Conservation (phyloP, 2,888 invertebrate species). For the Theodoxus fluviatilis region DNA sequence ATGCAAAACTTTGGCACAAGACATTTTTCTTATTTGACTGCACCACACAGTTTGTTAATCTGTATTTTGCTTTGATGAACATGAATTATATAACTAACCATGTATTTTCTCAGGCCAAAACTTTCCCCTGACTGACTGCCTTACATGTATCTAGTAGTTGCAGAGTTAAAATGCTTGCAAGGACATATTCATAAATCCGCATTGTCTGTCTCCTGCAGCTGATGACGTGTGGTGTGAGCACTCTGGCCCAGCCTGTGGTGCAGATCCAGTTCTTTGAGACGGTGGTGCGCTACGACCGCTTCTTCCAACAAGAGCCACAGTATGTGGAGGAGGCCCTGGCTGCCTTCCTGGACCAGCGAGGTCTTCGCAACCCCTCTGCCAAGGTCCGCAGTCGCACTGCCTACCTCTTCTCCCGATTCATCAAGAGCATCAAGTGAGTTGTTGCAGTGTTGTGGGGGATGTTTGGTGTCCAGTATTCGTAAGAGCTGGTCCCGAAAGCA, state of each 20-base stretch:
- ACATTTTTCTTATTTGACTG: too few species aligned
- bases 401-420: conserved; percentile 70
- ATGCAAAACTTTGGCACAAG: too few species aligned
- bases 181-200: not conserved
- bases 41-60: too few species aligned
- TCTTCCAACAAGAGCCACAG: conserved; percentile 67
- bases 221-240: conserved; percentile 67
- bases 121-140: too few species aligned
- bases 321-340: conserved; percentile 67
- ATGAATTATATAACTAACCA: too few species aligned
- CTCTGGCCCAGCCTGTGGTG: conserved; percentile 67
- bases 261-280: conserved; percentile 69
- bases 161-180: too few species aligned
- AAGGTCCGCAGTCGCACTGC: conserved; percentile 69
- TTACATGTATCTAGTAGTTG: too few species aligned
- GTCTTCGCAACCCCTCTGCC: conserved; percentile 66
- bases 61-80: too few species aligned
- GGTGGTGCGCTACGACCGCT: conserved; percentile 69
- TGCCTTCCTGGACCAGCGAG: conserved; percentile 69
- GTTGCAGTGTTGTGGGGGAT: too few species aligned
- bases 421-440: conserved; percentile 69
- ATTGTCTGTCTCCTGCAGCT: conserved; percentile 55
- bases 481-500: too few species aligned
- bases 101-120: too few species aligned
- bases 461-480: too few species aligned